Evolutionary conservation across 2,888 invertebrate genomes (phyloP).

Genomic region (Platycheirus albimanus): DNA sequence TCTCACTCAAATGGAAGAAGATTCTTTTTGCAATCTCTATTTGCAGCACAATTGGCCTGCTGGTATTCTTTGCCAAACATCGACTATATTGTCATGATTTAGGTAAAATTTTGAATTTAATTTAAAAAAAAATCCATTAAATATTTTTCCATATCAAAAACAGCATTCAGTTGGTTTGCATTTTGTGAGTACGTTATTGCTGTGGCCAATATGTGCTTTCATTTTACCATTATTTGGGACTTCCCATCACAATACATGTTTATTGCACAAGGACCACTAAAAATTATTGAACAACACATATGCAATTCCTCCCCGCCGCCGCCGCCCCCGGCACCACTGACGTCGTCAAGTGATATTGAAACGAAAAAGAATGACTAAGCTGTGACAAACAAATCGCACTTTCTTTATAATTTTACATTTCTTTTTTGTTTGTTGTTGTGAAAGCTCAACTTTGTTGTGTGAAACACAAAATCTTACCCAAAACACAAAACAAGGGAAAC

Average conservation of each 20-base stretch:
- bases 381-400: neutral
- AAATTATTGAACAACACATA: slow-evolving; percentile 78
- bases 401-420: neutral
- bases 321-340: neutral
- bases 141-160: neutral
- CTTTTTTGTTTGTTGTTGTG: slow-evolving; percentile 3
- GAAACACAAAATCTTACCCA: slow-evolving; percentile 11
- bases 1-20: slow-evolving; percentile 87
- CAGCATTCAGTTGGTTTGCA: slow-evolving; percentile 97
- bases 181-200: slow-evolving; percentile 96
- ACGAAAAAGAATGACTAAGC: slow-evolving; percentile 66
- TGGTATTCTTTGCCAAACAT: slow-evolving; percentile 95
- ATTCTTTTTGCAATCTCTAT: slow-evolving; percentile 90
- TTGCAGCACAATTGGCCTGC: slow-evolving; percentile 90
- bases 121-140: neutral
- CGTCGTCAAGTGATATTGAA: slow-evolving; percentile 33
- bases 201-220: slow-evolving; percentile 95
- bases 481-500: slow-evolving; percentile 29
- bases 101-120: slow-evolving; percentile 85
- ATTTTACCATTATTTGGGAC: slow-evolving; percentile 93
- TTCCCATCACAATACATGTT: slow-evolving; percentile 92
- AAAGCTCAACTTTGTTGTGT: slow-evolving; percentile 40
- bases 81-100: slow-evolving; percentile 93
- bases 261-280: slow-evolving; percentile 85
- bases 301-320: slow-evolving; percentile 32